Evolutionary conservation across 2,797 vertebrate genomes (phyloP).

Genomic region (Diplodus puntazzo): DNA sequence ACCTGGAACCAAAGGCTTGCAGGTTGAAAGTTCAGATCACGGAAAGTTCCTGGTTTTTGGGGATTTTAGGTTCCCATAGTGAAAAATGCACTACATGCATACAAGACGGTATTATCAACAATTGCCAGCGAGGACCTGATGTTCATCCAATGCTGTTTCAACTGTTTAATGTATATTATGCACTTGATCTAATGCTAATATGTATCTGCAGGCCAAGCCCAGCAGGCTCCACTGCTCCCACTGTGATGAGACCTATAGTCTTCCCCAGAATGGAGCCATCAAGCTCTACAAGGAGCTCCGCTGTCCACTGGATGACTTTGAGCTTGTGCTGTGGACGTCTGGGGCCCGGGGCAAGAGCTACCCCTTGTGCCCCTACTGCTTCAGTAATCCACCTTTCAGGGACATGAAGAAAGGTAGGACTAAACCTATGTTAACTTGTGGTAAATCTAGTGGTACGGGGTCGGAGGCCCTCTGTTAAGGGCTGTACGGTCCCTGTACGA

Average conservation of each 20-base stretch:
- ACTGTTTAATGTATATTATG: background rate
- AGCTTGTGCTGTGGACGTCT: conserved; percentile 96
- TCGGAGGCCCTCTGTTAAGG: too few relatives aligned
- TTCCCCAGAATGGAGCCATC: conserved; percentile 97
- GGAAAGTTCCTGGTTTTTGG: background rate
- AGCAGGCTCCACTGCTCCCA: conserved; percentile 98
- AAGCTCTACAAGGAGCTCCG: conserved; percentile 98
- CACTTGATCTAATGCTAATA: background rate
- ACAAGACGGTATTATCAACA: background rate
- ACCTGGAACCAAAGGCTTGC: too few relatives aligned
- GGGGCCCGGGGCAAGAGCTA: conserved; percentile 96
- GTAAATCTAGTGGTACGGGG: background rate
- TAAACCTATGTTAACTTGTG: background rate
- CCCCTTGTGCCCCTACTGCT: conserved; percentile 97
- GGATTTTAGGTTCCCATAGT: background rate
- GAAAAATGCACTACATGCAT: background rate
- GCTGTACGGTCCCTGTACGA: too few relatives aligned
- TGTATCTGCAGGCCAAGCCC: conserved; percentile 90
- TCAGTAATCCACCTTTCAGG: conserved; percentile 95
- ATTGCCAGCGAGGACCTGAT: background rate
- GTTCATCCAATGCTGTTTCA: background rate
- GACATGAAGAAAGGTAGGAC: conserved; percentile 98
- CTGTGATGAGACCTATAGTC: conserved; percentile 97
- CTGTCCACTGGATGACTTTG: conserved; percentile 96
- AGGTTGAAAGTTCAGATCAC: background rate